A percentile compares a stretch with the other conserved stretches of the same genome.
phyloP scores from a whole-genome alignment of 2,797 vertebrate genomes.

The Stomatorhinus walkeri region DNA sequence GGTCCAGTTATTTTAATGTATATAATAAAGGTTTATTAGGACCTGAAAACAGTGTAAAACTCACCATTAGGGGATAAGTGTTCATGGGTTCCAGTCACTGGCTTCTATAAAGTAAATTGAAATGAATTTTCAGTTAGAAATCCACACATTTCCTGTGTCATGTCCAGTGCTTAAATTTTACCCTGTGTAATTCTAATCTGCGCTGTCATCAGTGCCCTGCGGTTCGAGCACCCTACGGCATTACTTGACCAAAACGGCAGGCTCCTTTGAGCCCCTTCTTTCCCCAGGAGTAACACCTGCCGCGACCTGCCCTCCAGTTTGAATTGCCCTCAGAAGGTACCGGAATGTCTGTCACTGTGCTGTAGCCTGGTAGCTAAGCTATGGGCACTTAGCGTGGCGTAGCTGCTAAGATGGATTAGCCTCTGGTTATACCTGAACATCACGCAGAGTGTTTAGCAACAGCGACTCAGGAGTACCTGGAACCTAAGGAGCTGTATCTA shows the following conservation, averaged over 20 bases:
- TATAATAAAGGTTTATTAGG: background rate
- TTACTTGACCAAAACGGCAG: background rate
- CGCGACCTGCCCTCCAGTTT: background rate
- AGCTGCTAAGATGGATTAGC: background rate
- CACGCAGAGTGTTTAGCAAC: background rate
- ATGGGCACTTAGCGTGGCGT: background rate
- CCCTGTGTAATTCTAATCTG: background rate
- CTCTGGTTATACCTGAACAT: background rate
- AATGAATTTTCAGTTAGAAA: slow-evolving; percentile 2
- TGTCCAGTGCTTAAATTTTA: background rate
- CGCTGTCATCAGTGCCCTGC: background rate
- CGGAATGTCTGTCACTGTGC: background rate
- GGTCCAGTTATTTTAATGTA: background rate
- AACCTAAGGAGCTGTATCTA: background rate
- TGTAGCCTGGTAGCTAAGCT: background rate
- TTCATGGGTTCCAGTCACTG: slow-evolving; percentile 24
- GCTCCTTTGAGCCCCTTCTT: background rate
- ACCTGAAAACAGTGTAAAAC: slow-evolving; percentile 20
- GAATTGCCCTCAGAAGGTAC: background rate
- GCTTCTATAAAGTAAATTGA: slow-evolving; percentile 48
- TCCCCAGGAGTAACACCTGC: background rate
- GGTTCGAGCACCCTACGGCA: background rate
- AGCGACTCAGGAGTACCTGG: background rate
- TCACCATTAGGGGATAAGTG: slow-evolving; percentile 52
- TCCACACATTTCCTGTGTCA: background rate